Base-by-base conservation (phyloP, 2,888 invertebrate genomes). In the Zaprionus obscuricornis region DNA sequence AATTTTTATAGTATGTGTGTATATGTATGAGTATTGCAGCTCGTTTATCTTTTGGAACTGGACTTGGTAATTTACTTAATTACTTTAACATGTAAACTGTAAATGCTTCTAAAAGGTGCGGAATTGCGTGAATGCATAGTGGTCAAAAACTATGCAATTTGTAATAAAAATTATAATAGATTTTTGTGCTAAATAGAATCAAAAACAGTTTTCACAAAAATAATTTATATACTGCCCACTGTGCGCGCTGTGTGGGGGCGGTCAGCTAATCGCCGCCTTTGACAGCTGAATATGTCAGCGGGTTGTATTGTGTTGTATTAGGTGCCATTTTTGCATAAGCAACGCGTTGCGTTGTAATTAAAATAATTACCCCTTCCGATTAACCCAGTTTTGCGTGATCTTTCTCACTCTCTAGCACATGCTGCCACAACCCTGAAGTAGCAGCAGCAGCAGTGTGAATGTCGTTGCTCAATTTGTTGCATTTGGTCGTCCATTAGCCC, bases 311-410 rank as follows among this genome's bases (percentile, higher is more conserved):
- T 27, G 27, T n/a, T 29, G 43, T 66, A 67, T 76, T 82, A 64
- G 74, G 63, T 75, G 78, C 65, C 65, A 78, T 57, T 59, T 84
- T 79, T 74, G 66, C 71, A 68, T 66, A 73, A 63, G 57, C 67
- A 42, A 59, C 62, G 57, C 54, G 52, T 70, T 67, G 59, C 52
- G 75, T 58, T 67, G 76, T 86, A 87, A 85, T 85, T 85, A 84
- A 87, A 87, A 86, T 85, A 85, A 85, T 85, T 86, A 78, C 86
- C 76, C 78, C 63, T 77, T 68, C 68, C 66, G 79, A 58, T 86
- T 86, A 82, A 85, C 81, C 86, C 85, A 82, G 86, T 82, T 82
- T 71, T 50, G 59, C 59, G 49, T 51, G 34, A n/a, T 3, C 10
- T 18, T 10, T 1, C 13, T 27, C 16, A 10, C 42, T 14, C 7